These are phyloP conservation scores for Apodemus sylvaticus DNA, from an alignment of 2,113 vertebrate genomes.

Conservation along the genomic window DNA sequence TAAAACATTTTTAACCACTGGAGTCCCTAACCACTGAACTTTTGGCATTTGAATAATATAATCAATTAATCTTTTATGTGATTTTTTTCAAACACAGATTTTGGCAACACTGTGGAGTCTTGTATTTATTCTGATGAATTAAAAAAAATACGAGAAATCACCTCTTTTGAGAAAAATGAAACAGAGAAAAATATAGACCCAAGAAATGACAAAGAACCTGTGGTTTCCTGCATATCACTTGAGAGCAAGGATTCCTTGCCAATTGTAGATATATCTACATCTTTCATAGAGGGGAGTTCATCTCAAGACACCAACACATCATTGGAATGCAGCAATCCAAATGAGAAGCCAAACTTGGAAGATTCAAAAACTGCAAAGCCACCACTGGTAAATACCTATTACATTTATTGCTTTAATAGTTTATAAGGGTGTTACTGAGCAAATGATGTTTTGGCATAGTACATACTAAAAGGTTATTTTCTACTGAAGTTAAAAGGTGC, in stretches of 20 bases:
- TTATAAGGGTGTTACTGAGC: neutral
- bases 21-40: neutral
- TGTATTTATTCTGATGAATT: neutral
- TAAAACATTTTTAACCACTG: neutral
- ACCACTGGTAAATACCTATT: conserved; percentile 72
- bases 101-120: neutral
- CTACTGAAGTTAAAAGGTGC: neutral
- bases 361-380: conserved; percentile 45
- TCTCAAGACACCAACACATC: conserved; percentile 37
- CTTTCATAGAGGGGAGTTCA: neutral
- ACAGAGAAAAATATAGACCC: conserved; percentile 14
- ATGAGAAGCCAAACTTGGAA: neutral
- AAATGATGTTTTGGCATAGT: conserved; percentile 28
- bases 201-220: neutral
- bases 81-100: conserved; percentile 34
- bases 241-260: conserved; percentile 26
- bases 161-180: conserved; percentile 20
- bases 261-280: neutral
- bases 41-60: conserved; percentile 5
- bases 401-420: conserved; percentile 16
- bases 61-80: neutral
- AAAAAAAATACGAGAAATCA: conserved; percentile 37
- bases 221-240: neutral
- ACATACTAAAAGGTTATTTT: conserved; percentile 14
- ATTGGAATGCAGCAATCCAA: neutral